These are phyloP conservation scores for Priocnemis perturbator DNA, from an alignment of 2,888 invertebrate genomes.

Conservation along the genomic window DNA sequence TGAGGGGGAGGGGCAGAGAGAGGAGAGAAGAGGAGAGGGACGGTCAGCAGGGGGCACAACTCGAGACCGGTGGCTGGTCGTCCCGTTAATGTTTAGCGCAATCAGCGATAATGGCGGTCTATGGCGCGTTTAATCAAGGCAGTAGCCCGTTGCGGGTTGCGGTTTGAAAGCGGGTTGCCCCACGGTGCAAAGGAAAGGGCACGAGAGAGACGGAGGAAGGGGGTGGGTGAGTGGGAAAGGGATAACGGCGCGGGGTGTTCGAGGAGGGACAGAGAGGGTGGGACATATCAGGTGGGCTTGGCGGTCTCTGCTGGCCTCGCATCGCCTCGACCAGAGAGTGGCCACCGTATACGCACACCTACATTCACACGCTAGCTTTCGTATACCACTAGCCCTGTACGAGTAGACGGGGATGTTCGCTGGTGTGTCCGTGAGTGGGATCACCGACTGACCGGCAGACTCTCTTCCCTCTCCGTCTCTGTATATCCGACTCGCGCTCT, in stretches of 20 bases:
- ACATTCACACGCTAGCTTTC: constrained; percentile 22
- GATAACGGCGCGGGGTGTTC: constrained; percentile 18
- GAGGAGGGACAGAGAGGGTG: constrained; percentile 50
- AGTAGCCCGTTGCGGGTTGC: constrained; percentile 75
- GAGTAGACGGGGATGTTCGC: constrained; percentile 14
- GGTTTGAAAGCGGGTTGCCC: constrained; percentile 67
- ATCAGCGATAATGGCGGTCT: constrained; percentile 76
- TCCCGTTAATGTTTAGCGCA: constrained; percentile 75
- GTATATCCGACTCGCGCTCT: constrained; percentile 11
- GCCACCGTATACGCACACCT: constrained; percentile 64
- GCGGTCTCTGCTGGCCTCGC: constrained; percentile 70
- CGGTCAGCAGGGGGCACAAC: constrained; percentile 30
- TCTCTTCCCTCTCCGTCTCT: constrained; percentile 21
- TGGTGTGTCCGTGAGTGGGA: constrained; percentile 31
- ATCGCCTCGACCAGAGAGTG: constrained; percentile 71
- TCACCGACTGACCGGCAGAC: constrained; percentile 32
- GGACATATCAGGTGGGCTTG: constrained; percentile 73
- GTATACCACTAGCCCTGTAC: constrained; percentile 4
- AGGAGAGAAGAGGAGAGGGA: constrained; percentile 36
- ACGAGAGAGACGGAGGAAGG: constrained; percentile 34
- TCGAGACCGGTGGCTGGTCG: constrained; percentile 51
- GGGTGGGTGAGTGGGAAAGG: constrained; percentile 43
- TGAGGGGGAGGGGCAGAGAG: constrained; percentile 1
- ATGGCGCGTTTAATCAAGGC: constrained; percentile 76
- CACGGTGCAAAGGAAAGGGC: constrained; percentile 67